Percentiles rank a stretch among this genome's conserved stretches.
Evolutionary conservation across 2,113 vertebrate species (phyloP).

Genomic region (Columba janthina): DNA sequence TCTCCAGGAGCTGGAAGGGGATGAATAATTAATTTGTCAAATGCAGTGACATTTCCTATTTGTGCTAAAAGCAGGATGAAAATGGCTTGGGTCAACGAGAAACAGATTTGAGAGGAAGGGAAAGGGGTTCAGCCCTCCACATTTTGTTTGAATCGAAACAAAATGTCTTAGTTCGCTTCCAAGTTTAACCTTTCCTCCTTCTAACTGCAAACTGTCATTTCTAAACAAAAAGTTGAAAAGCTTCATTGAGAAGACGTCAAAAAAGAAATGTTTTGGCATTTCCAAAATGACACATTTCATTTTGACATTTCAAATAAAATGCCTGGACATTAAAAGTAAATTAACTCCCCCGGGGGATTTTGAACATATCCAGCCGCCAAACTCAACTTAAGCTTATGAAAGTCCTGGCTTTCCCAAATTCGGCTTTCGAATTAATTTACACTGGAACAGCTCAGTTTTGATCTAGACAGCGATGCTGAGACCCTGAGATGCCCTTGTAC

Average conservation of each 20-base stretch:
- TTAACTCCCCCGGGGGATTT: constrained; percentile 4
- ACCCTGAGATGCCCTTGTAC: neutral
- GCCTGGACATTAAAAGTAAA: constrained; percentile 53
- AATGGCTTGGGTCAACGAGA: neutral
- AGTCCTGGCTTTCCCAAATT: neutral
- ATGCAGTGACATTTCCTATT: neutral
- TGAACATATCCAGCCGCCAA: neutral
- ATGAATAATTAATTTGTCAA: neutral
- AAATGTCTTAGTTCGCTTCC: neutral
- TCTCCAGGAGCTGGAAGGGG: neutral
- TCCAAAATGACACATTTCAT: constrained; percentile 51
- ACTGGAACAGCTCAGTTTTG: neutral
- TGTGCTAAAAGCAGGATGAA: neutral
- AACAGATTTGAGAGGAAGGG: neutral
- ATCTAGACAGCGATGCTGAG: neutral
- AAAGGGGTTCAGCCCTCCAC: accelerated
- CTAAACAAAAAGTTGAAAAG: constrained; percentile 41
- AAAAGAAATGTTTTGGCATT: constrained; percentile 50
- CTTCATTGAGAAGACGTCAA: constrained; percentile 29
- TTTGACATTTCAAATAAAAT: constrained; percentile 34
- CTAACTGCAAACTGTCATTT: neutral
- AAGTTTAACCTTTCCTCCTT: constrained; percentile 26
- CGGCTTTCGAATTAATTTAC: neutral
- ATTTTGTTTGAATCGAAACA: neutral
- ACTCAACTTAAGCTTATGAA: constrained; percentile 18